Evolutionary conservation across 2,888 invertebrate species (phyloP).

Genomic region (Sinhomidia bicolor): DNA sequence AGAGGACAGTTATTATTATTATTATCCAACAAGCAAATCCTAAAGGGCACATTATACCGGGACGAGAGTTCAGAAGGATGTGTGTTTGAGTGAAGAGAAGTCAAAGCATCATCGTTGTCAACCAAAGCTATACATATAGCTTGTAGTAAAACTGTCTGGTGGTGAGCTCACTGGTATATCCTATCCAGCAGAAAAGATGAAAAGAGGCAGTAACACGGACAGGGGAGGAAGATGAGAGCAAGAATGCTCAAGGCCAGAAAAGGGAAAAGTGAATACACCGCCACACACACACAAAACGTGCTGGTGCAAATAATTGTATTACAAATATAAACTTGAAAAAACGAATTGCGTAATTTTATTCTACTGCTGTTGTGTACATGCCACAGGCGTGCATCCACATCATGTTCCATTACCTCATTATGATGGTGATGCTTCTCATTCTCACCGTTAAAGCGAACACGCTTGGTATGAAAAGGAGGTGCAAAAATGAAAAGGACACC

Average conservation of each 20-base stretch:
- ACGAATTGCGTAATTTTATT: neutral
- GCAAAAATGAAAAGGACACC: no score
- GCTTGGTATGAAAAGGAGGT: neutral
- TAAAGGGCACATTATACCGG: constrained; percentile 29
- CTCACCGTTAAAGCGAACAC: neutral
- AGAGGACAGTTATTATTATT: constrained; percentile 66
- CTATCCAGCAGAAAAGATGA: no score
- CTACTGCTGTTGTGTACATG: neutral
- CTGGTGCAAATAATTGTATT: constrained; percentile 36
- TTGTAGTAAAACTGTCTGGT: no score
- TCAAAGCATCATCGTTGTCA: neutral
- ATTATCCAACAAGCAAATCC: constrained; percentile 44
- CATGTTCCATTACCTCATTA: neutral
- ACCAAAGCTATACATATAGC: no score
- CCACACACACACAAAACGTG: constrained; percentile 58
- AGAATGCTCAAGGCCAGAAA: constrained; percentile 53
- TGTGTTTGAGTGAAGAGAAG: neutral
- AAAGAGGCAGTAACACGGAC: neutral
- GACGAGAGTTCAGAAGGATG: neutral
- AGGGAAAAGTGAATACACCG: constrained; percentile 45
- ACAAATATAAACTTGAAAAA: constrained; percentile 1
- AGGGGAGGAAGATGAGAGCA: neutral
- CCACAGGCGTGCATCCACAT: constrained; percentile 11
- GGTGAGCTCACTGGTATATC: no score
- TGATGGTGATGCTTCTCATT: no score